Evolutionary conservation across 2,888 invertebrate species (phyloP), one percentile per base, ranked within the genome.

Genomic region (Tenthredo amoena): DNA sequence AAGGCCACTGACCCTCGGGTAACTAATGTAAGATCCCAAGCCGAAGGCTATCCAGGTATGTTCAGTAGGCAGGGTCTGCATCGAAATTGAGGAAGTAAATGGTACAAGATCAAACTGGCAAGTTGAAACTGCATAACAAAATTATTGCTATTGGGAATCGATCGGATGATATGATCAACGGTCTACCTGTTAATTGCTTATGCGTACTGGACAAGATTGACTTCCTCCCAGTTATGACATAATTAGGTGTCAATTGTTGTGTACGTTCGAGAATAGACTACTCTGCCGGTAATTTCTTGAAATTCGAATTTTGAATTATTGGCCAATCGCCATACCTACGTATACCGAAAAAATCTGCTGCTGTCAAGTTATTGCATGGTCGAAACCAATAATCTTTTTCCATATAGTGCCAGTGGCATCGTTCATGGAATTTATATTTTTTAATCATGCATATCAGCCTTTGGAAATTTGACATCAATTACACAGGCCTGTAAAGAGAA

Each of bases 1-100:
- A 83, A 68, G 47, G 83, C 43, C 15, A 37, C 3, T 83, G 83
- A 83, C 83, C 68, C 68, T 65, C 50, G 18, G 62, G 37, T 50
- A 81, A n/a, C 40, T 21, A 26, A 26, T 26, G 26, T 26, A 62
- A 81, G 83, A 47, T 34, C 6, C 18, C 81, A 31, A 47, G 31
- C 9, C 83, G 68, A 83, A 68, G 71, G 83, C 62, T 21, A 71
- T 18, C 18, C 12, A 10, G 47, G n/a, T 68, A 12, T 47, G 7
- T 26, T 15, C 37, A 31, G 15, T 15, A n/a, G 62, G 26, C 40
- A 50, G 62, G 31, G 34, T 47, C 40, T 62, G 26, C 62, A 18
- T 40, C 6, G n/a, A 21, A 62, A 26, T 81, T 43, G n/a, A 21
- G 81, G 7, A 81, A 81, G 40, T 10, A 62, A 62, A 26, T 9